Percentiles rank a stretch among this genome's conserved stretches.
phyloP scores from a whole-genome alignment of 2,888 invertebrate species.

The Charanyca ferruginea region DNA sequence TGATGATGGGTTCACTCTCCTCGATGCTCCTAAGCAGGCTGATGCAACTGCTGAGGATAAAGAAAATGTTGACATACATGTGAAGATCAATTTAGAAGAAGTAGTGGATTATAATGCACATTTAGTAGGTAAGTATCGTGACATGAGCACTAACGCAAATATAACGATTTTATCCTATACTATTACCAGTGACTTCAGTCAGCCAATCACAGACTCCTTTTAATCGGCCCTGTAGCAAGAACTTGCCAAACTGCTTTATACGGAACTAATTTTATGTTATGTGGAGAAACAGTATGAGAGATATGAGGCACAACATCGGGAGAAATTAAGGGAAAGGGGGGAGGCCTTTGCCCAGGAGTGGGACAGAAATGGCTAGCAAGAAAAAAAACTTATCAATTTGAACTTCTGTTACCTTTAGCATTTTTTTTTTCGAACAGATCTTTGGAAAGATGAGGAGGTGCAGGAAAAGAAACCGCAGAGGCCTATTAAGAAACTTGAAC shows the following conservation, averaged over 20 bases:
- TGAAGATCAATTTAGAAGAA: conserved; percentile 91
- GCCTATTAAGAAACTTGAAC: conserved; percentile 66
- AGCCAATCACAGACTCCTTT: no score
- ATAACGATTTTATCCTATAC: background rate
- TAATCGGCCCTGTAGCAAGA: no score
- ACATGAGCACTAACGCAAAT: background rate
- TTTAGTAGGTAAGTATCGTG: conserved; percentile 85
- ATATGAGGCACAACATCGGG: no score
- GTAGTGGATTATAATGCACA: conserved; percentile 92
- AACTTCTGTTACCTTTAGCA: no score
- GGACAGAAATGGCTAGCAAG: no score
- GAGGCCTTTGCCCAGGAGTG: no score
- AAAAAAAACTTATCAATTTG: no score
- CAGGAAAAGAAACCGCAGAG: conserved; percentile 67
- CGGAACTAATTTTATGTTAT: no score
- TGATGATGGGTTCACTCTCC: conserved; percentile 88
- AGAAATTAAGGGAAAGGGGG: no score
- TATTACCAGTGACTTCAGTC: background rate
- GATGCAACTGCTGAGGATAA: conserved; percentile 66
- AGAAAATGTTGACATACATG: conserved; percentile 76
- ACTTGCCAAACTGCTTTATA: no score
- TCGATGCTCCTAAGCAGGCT: conserved; percentile 71
- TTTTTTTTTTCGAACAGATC: conserved; percentile 67
- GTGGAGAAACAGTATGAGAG: no score
- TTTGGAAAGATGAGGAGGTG: conserved; percentile 87